A percentile compares a stretch with the other conserved stretches of the same genome.
phyloP scores from a whole-genome alignment of 2,113 vertebrate genomes.

The Octodon degus region DNA sequence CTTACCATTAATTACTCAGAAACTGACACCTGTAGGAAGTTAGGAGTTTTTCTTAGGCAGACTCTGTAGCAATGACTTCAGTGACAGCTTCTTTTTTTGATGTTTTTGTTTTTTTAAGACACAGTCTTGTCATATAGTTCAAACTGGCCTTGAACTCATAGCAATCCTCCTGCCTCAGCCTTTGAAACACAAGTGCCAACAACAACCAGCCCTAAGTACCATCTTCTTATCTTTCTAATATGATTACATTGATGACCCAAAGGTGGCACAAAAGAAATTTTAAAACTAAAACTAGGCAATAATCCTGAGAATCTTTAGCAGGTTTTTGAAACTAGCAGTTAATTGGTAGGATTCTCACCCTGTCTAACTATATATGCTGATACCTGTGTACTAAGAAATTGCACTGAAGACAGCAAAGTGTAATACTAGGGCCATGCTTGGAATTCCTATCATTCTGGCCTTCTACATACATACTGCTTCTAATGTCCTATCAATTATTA shows the following conservation, averaged over 20 bases:
- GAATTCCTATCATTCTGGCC: no score
- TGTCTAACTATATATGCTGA: no score
- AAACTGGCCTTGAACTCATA: background rate
- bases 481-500: no score
- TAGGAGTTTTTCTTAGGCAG: background rate
- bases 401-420: no score
- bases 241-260: background rate
- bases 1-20: background rate
- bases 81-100: background rate
- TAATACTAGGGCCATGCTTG: no score
- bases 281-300: background rate
- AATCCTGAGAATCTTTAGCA: no score
- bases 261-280: slow-evolving; percentile 2
- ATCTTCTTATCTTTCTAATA: background rate
- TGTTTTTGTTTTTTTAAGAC: background rate
- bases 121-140: background rate
- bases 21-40: background rate
- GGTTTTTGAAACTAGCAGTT: no score
- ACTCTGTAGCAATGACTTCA: slow-evolving; percentile 15
- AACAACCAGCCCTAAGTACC: background rate
- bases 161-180: background rate
- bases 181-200: background rate
- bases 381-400: no score
- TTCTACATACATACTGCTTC: no score
- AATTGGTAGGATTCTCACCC: no score